Evolutionary conservation across 2,113 vertebrate species (phyloP).

Genomic region (Lagopus muta): DNA sequence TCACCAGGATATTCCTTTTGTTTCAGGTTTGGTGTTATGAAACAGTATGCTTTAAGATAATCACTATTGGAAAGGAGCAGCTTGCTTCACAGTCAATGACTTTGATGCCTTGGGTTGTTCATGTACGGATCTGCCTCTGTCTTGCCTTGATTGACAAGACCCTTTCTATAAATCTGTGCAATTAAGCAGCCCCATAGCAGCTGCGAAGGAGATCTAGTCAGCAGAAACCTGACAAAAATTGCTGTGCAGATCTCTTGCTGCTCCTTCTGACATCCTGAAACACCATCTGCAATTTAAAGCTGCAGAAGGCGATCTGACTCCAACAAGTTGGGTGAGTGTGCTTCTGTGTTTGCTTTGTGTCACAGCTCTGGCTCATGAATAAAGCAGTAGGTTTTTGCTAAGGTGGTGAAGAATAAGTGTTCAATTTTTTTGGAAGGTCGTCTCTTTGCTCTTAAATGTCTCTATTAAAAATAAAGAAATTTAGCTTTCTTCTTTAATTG

Average conservation of each 20-base stretch:
- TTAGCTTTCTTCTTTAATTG: neutral
- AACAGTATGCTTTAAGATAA: constrained; percentile 68
- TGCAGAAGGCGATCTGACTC: neutral
- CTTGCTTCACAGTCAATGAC: constrained; percentile 56
- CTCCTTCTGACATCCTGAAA: constrained; percentile 10
- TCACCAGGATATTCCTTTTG: constrained; percentile 59
- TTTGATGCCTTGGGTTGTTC: constrained; percentile 76
- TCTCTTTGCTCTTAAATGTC: neutral
- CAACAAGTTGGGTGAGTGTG: constrained; percentile 67
- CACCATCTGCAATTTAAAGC: constrained; percentile 32
- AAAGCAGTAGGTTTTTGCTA: neutral
- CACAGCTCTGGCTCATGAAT: neutral
- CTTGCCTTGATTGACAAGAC: constrained; percentile 76
- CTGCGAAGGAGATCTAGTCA: constrained; percentile 27
- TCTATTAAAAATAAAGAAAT: neutral
- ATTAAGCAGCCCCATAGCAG: constrained; percentile 49
- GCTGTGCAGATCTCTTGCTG: neutral
- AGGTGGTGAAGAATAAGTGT: neutral
- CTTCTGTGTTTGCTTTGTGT: neutral
- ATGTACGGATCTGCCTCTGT: constrained; percentile 77
- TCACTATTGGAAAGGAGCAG: constrained; percentile 65
- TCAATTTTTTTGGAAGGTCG: neutral
- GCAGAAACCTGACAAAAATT: constrained; percentile 10
- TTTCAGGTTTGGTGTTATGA: constrained; percentile 64
- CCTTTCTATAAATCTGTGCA: constrained; percentile 78